These are phyloP conservation scores for Cerastoderma edule DNA, from an alignment of 2,888 invertebrate genomes.

Conservation along the genomic window DNA sequence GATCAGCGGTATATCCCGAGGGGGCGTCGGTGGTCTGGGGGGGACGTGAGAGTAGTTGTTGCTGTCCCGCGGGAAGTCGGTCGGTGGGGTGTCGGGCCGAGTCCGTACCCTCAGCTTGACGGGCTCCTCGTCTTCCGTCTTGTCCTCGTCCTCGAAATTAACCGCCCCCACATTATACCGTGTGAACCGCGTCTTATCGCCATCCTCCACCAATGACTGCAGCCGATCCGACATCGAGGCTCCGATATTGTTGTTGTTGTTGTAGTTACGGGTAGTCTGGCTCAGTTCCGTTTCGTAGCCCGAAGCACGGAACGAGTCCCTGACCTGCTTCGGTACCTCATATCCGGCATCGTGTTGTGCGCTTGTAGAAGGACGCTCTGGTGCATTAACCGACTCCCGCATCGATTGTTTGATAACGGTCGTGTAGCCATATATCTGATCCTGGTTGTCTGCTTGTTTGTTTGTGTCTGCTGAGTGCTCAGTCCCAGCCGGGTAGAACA, in stretches of 20 bases:
- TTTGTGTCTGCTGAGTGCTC: not conserved
- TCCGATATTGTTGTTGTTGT: conserved; percentile 27
- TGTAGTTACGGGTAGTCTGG: not conserved
- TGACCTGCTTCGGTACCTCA: conserved; percentile 34
- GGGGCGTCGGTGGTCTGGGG: conserved; percentile 45
- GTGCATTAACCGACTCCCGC: conserved; percentile 12
- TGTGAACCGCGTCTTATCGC: conserved; percentile 51
- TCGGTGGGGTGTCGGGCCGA: conserved; percentile 46
- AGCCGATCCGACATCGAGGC: conserved; percentile 58
- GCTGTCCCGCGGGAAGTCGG: conserved; percentile 41
- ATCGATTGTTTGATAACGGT: conserved; percentile 33
- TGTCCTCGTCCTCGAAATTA: conserved; percentile 42
- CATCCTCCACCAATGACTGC: conserved; percentile 55
- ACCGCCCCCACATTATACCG: conserved; percentile 53
- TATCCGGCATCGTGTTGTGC: conserved; percentile 27
- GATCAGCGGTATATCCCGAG: conserved; percentile 54
- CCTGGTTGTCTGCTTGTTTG: not conserved
- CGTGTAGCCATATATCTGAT: conserved; percentile 28
- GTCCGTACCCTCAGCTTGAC: conserved; percentile 38
- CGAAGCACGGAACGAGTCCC: conserved; percentile 24
- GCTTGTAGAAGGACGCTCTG: not conserved
- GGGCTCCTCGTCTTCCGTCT: conserved; percentile 32
- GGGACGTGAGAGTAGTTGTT: conserved; percentile 33
- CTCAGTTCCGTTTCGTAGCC: conserved; percentile 52
- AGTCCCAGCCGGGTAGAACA: conserved; percentile 51